Conservation (phyloP, 1,140 invertebrate genomes). For the Pteromalus puparum region DNA sequence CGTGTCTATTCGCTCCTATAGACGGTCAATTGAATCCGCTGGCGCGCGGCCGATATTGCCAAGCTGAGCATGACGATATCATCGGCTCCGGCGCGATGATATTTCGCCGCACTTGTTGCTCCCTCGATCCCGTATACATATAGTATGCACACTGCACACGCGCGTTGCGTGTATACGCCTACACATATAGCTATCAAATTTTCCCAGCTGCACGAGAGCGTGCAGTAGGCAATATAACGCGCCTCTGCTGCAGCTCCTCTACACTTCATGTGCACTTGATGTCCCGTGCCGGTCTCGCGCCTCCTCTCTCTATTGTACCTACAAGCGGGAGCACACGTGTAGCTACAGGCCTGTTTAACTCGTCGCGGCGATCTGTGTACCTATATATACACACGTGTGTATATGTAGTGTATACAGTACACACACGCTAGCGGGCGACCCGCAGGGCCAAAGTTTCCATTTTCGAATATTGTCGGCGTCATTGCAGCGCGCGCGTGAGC, state of each 20-base stretch:
- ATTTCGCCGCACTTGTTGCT: slow-evolving; percentile 73
- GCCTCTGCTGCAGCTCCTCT: slow-evolving; percentile 58
- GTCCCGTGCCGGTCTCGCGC: slow-evolving; percentile 57
- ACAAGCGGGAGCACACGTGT: not conserved
- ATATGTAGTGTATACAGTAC: not conserved
- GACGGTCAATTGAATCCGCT: slow-evolving; percentile 69
- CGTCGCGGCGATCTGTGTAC: too few species aligned
- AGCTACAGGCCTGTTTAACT: not conserved
- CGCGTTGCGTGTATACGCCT: slow-evolving; percentile 69
- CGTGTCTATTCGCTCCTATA: slow-evolving; percentile 31
- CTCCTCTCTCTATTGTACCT: not conserved
- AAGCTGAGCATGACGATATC: slow-evolving; percentile 69
- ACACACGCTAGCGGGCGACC: too few species aligned
- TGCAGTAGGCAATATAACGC: slow-evolving; percentile 4
- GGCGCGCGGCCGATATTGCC: slow-evolving; percentile 59
- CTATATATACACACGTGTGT: too few species aligned
- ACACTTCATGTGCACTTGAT: slow-evolving; percentile 74
- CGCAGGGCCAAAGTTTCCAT: not conserved
- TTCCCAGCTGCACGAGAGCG: not conserved
- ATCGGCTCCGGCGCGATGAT: slow-evolving; percentile 67
- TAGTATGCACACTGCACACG: slow-evolving; percentile 63
- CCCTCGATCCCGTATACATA: slow-evolving; percentile 65
- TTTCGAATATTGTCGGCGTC: not conserved
- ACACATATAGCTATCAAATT: not conserved
- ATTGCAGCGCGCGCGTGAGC: too few species aligned